These are phyloP conservation scores for Cheilosia vernalis DNA, from an alignment of 2,888 invertebrate species.

Conservation along the genomic window DNA sequence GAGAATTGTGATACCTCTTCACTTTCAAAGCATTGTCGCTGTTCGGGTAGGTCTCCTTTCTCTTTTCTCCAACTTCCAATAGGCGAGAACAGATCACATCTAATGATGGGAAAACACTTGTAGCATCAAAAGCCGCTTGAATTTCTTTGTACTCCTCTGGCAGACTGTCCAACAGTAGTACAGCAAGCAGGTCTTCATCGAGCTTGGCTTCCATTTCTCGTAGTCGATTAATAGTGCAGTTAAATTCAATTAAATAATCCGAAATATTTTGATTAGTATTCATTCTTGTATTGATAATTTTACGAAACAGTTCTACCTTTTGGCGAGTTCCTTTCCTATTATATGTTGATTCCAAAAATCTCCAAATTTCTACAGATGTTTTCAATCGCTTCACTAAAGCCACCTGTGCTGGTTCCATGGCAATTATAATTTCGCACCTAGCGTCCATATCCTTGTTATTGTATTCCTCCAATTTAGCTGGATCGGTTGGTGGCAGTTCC, in stretches of 20 bases:
- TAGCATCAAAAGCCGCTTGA: slow-evolving; percentile 35
- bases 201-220: slow-evolving; percentile 29
- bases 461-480: neutral
- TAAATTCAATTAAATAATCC: neutral
- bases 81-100: too few species aligned
- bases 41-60: too few species aligned
- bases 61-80: too few species aligned
- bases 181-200: slow-evolving; percentile 35
- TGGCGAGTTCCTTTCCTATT: neutral
- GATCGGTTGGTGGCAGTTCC: neutral
- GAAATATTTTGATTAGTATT: too few species aligned
- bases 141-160: slow-evolving; percentile 21
- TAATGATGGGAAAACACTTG: neutral
- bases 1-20: too few species aligned
- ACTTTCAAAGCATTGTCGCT: too few species aligned
- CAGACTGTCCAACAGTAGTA: slow-evolving; percentile 31
- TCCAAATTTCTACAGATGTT: too few species aligned
- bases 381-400: too few species aligned
- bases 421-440: too few species aligned
- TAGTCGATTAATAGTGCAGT: neutral
- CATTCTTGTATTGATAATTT: too few species aligned
- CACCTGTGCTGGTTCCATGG: too few species aligned
- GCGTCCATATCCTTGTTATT: too few species aligned
- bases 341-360: neutral
- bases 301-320: neutral